Conservation (phyloP, 1,140 invertebrate species). For the Procambarus virginalis region DNA sequence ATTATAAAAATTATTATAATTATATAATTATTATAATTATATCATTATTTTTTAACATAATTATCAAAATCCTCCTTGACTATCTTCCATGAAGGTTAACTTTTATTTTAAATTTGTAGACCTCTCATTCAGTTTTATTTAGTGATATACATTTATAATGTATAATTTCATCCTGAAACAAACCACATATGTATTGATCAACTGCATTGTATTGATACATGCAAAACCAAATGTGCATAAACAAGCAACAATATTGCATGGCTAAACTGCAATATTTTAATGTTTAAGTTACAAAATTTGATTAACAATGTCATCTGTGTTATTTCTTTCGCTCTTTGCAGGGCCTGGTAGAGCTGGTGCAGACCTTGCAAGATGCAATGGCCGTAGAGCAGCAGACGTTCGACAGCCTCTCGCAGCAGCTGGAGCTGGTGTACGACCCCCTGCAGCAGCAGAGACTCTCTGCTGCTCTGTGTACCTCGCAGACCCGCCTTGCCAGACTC, state of each 20-base stretch:
- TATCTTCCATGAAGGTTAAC: no score
- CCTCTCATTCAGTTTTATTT: no score
- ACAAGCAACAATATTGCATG: not conserved
- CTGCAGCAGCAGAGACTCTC: constrained; percentile 71
- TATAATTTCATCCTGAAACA: no score
- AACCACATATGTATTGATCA: no score
- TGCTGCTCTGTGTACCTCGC: constrained; percentile 71
- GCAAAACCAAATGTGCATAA: no score
- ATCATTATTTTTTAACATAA: not conserved
- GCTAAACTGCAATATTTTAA: not conserved
- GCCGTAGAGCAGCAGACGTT: constrained; percentile 72
- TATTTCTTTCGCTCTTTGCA: constrained; percentile 1
- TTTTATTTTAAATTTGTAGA: no score
- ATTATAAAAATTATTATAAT: no score
- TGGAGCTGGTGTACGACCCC: constrained; percentile 68
- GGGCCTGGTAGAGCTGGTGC: constrained; percentile 71
- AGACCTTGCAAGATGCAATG: constrained; percentile 72
- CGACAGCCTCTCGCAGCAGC: constrained; percentile 71
- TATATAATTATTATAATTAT: no score
- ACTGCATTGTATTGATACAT: no score
- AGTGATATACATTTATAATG: no score
- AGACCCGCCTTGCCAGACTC: constrained; percentile 71
- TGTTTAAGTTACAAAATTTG: not conserved
- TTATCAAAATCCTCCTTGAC: not conserved
- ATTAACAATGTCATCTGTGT: no score